Percentiles rank a stretch among this genome's conserved stretches.
These are phyloP conservation scores for Onychomys leucogaster DNA, from an alignment of 2,797 vertebrate genomes.

Conservation along the genomic window DNA sequence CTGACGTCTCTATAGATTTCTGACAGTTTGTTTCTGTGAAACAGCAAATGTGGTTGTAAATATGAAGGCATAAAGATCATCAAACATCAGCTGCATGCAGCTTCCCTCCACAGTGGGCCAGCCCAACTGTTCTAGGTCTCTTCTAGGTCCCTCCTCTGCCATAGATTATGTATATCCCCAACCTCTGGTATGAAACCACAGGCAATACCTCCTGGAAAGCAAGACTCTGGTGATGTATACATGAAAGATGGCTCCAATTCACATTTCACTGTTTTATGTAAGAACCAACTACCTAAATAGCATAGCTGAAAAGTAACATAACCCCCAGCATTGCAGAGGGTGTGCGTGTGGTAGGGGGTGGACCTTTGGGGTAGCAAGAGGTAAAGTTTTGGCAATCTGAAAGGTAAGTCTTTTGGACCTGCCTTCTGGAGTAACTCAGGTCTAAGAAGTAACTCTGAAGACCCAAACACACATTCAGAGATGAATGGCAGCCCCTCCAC, in stretches of 20 bases:
- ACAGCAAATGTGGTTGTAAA: neutral
- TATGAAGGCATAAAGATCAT: neutral
- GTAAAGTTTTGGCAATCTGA: neutral
- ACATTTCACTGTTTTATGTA: neutral
- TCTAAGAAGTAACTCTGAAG: neutral
- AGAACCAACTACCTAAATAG: neutral
- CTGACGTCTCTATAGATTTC: neutral
- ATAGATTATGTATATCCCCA: fast-evolving
- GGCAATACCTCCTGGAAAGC: neutral
- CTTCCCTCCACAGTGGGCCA: neutral
- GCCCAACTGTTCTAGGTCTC: neutral
- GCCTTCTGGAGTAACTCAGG: neutral
- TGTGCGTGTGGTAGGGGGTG: too few species aligned
- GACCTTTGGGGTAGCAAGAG: neutral
- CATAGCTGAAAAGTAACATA: neutral
- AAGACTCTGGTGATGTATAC: neutral
- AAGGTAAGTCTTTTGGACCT: neutral
- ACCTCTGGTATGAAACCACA: neutral
- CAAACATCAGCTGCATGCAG: neutral
- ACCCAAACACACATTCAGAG: neutral
- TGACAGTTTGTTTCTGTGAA: neutral
- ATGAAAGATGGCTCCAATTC: neutral
- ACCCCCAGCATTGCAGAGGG: neutral
- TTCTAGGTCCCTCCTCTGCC: neutral
- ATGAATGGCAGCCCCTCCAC: neutral